Evolutionary conservation across 2,888 invertebrate species (phyloP).

Genomic region (Brachynemurus nebulosus): DNA sequence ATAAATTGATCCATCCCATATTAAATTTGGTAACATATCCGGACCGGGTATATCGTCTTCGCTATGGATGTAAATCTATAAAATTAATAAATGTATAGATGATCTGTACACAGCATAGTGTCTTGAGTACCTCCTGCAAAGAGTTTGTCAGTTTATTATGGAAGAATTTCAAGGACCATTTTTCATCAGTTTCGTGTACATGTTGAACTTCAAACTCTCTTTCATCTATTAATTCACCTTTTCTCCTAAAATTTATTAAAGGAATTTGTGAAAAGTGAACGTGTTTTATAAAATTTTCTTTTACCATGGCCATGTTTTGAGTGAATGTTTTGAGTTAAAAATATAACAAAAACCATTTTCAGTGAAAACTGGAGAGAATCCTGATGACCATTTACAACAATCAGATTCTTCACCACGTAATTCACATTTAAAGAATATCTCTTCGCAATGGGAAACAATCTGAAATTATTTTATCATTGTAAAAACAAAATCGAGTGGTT

Average conservation of each 20-base stretch:
- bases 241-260: conserved; percentile 28
- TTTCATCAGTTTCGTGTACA: conserved; percentile 51
- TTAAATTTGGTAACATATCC: conserved; percentile 53
- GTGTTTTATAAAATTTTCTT: no score
- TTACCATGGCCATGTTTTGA: conserved; percentile 41
- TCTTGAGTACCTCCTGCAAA: background rate
- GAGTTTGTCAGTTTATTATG: conserved; percentile 21
- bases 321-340: conserved; percentile 50
- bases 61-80: conserved; percentile 48
- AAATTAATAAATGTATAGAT: conserved; percentile 7
- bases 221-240: background rate
- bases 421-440: conserved; percentile 44
- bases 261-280: background rate
- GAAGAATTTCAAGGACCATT: conserved; percentile 47
- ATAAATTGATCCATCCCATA: conserved; percentile 48
- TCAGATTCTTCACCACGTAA: conserved; percentile 51
- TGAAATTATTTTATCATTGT: no score
- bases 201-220: conserved; percentile 35
- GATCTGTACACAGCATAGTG: conserved; percentile 10
- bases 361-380: conserved; percentile 54
- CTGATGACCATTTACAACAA: conserved; percentile 39
- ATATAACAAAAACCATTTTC: conserved; percentile 62
- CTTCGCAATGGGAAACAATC: conserved; percentile 47
- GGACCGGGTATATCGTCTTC: conserved; percentile 55
- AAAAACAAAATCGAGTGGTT: conserved; percentile 18